A percentile compares a stretch with the other conserved stretches of the same genome.
phyloP scores from a whole-genome alignment of 2,888 invertebrate genomes.

The Calameuta pallipes region DNA sequence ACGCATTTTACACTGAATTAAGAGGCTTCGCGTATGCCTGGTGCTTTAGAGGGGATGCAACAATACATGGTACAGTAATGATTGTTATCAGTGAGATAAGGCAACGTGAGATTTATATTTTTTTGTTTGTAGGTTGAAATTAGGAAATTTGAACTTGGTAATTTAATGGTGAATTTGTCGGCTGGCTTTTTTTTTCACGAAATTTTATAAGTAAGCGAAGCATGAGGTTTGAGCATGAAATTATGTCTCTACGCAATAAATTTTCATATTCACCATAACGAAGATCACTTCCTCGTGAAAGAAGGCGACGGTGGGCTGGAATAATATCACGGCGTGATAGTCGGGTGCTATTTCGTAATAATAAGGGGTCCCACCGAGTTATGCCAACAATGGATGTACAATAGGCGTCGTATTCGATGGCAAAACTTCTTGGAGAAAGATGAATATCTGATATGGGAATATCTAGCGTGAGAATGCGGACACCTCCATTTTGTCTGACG shows the following conservation, averaged over 20 bases:
- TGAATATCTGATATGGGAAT: conserved; percentile 59
- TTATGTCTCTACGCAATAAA: background rate
- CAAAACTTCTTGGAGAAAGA: conserved; percentile 46
- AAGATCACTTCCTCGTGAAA: background rate
- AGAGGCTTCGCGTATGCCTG: background rate
- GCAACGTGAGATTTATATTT: background rate
- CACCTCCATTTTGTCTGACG: conserved; percentile 15
- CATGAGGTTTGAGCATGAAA: background rate
- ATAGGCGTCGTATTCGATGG: conserved; percentile 49
- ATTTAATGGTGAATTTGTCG: background rate
- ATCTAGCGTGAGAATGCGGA: conserved; percentile 52
- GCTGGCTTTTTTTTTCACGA: background rate
- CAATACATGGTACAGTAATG: background rate
- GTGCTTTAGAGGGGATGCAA: background rate
- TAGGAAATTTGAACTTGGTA: background rate
- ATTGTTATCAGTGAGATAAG: background rate
- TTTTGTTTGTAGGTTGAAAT: background rate
- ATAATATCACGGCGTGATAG: background rate
- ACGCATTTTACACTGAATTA: background rate
- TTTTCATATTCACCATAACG: background rate
- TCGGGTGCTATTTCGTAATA: conserved; percentile 51
- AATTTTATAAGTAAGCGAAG: background rate
- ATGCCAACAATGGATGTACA: conserved; percentile 47
- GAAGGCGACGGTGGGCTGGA: background rate
- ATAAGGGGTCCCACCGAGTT: conserved; percentile 52